Base-by-base conservation (phyloP, 2,888 invertebrate species). In the Synergus laeviventris region DNA sequence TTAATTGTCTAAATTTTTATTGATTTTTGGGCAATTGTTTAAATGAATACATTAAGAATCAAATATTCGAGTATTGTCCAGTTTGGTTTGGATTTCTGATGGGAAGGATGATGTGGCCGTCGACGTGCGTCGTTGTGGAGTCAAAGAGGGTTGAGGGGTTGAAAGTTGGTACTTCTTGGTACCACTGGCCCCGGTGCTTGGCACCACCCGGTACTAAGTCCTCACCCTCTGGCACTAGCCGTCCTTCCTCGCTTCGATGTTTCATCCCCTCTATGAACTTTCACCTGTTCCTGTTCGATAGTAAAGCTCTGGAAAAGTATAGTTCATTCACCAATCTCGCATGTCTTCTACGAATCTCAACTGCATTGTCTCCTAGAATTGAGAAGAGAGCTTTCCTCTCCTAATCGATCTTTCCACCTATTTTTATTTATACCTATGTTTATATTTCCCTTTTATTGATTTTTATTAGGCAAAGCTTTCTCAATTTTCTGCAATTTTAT, bases 161-260 rank as follows among this genome's bases (percentile, higher is more conserved):
- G 74, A 49, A 81, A 80, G 82, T 81, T 89, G 89, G 89, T 86
- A 89, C 89, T 81, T 81, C 78, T 81, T 86, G 89, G 89, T 86
- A 89, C 90, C 87, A 82, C 83, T 84, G 83, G 82, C 86, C 87
- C 83, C 83, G 76, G 84, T 81, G 84, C 85, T 79, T 80, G 87
- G 87, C 83, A 87, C 88, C 77, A 85, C 84, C 86, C 84, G 87
- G 88, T 86, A 89, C 89, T 88, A 80, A 78, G 80, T 84, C 60
- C 81, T 81, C 79, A 81, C 82, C 83, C 83, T 81, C 77, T 74
- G 56, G 21, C 62, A 74, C 70, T 70, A 64, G 74, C 75, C 73
- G 73, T 78, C 64, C 77, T 31, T 77, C 73, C 74, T 38, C 74
- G 42, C 61, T 59, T 45, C 64, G 16, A 16, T 45, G 45, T 31